phyloP scores from a whole-genome alignment of 2,888 invertebrate species.

The Tenthredo livida region DNA sequence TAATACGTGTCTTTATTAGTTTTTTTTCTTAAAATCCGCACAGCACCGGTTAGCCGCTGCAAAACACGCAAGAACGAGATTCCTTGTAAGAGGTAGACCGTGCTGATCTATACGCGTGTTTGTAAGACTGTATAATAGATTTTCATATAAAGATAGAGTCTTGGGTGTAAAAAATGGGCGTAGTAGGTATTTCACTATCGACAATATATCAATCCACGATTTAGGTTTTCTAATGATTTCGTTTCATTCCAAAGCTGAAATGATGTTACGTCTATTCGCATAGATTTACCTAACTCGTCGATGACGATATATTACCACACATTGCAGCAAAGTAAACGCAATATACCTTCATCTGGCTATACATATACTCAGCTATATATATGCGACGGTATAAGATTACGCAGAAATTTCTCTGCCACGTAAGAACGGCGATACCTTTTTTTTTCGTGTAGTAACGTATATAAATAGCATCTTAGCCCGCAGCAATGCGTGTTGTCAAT shows the following conservation, averaged over 20 bases:
- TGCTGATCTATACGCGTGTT: slow-evolving; percentile 4
- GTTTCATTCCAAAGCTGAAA: not conserved
- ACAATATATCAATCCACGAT: not conserved
- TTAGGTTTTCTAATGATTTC: not conserved
- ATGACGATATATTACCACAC: slow-evolving; percentile 1
- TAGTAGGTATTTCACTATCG: not conserved
- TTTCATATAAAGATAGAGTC: not conserved
- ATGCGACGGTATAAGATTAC: not conserved
- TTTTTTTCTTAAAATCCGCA: slow-evolving; percentile 10
- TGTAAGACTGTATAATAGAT: not conserved
- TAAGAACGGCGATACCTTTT: not conserved
- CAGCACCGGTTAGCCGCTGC: not conserved
- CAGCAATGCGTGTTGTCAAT: not conserved
- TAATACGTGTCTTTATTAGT: not conserved
- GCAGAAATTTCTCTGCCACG: slow-evolving; percentile 16
- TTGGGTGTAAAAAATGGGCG: not conserved
- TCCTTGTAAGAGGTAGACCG: slow-evolving; percentile 31
- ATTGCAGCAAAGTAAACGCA: not conserved
- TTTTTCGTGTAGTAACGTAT: not conserved
- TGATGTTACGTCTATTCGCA: not conserved
- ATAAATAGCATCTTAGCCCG: not conserved
- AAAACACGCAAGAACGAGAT: slow-evolving; percentile 39
- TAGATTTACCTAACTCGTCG: slow-evolving; percentile 4
- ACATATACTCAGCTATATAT: too few relatives aligned
- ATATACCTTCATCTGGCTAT: not conserved